These are phyloP conservation scores for Hypsopygia costalis DNA, from an alignment of 2,888 invertebrate species.

Conservation along the genomic window DNA sequence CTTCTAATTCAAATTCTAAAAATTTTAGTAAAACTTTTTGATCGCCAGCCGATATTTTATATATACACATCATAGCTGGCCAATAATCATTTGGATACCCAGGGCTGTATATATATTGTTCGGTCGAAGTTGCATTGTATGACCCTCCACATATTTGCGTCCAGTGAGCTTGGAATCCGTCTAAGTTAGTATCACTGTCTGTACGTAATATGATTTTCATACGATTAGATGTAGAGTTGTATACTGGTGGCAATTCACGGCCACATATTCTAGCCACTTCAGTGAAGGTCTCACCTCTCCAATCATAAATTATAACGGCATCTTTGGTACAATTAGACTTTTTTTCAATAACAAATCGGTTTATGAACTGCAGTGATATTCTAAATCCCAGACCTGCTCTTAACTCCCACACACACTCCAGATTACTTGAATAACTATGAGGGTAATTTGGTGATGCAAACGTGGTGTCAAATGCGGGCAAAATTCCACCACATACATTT, in stretches of 20 bases:
- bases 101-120: conserved; percentile 84
- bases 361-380: conserved; percentile 83
- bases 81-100: conserved; percentile 85
- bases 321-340: conserved; percentile 87
- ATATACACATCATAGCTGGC: conserved; percentile 81
- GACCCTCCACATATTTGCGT: conserved; percentile 85
- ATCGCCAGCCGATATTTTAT: conserved; percentile 76
- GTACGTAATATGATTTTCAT: conserved; percentile 88
- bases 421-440: conserved; percentile 84
- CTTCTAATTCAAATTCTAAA: conserved; percentile 78
- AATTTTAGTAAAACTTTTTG: conserved; percentile 78
- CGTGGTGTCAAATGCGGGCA: conserved; percentile 55
- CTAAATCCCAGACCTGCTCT: conserved; percentile 82
- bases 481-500: conserved; percentile 86
- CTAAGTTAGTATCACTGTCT: conserved; percentile 82
- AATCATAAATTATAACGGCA: conserved; percentile 84
- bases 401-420: conserved; percentile 91
- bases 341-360: conserved; percentile 88
- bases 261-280: conserved; percentile 85
- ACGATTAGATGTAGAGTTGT: conserved; percentile 82
- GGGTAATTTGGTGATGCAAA: conserved; percentile 83
- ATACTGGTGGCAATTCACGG: conserved; percentile 72
- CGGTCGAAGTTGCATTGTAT: conserved; percentile 71
- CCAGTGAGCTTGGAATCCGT: conserved; percentile 88
- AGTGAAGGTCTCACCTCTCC: conserved; percentile 71